Percentiles rank a stretch among this genome's conserved stretches.
Evolutionary conservation across 2,797 vertebrate species (phyloP).

Genomic region (Astyanax mexicanus): DNA sequence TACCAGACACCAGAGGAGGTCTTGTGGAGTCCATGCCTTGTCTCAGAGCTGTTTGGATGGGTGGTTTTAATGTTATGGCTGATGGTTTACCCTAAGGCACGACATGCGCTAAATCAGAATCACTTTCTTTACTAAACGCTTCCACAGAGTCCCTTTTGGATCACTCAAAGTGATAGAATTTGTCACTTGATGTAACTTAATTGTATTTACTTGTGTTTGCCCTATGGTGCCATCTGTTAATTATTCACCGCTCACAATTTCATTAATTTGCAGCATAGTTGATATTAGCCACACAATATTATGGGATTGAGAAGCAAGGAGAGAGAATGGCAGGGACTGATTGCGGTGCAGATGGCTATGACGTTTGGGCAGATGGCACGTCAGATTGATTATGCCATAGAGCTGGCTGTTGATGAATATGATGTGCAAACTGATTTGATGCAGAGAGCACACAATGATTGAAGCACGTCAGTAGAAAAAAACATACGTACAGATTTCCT

Average conservation of each 20-base stretch:
- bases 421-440: conserved; percentile 62
- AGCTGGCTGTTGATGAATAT: conserved; percentile 66
- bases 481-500: no score
- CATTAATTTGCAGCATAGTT: conserved; percentile 77
- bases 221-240: conserved; percentile 77
- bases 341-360: conserved; percentile 79
- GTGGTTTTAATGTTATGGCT: no score
- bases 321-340: conserved; percentile 62
- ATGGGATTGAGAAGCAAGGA: conserved; percentile 63
- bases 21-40: no score
- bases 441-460: conserved; percentile 64
- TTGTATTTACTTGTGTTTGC: conserved; percentile 75
- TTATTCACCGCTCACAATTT: conserved; percentile 73
- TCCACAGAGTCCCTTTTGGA: conserved; percentile 57
- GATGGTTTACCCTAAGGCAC: no score
- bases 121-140: conserved; percentile 14
- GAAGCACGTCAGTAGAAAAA: background rate
- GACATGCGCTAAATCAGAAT: background rate
- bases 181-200: conserved; percentile 67
- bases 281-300: conserved; percentile 74
- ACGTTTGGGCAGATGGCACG: conserved; percentile 75
- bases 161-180: conserved; percentile 63
- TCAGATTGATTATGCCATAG: conserved; percentile 78
- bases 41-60: no score
- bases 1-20: no score